Evolutionary conservation across 2,113 vertebrate species (phyloP), one percentile per base, ranked within the genome.

Genomic region (Junco hyemalis): DNA sequence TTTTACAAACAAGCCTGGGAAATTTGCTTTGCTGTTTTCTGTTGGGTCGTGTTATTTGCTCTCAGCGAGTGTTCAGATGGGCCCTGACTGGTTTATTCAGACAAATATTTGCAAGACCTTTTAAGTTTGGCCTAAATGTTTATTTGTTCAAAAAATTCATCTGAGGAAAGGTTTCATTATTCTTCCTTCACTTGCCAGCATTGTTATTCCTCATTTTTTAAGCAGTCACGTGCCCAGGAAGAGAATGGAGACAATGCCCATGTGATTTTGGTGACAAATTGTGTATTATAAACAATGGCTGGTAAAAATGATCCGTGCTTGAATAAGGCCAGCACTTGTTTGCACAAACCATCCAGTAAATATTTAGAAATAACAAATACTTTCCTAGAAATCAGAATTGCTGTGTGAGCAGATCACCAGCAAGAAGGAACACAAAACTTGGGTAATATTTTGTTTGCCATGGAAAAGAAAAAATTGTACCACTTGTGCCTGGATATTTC

Each of bases 31-130:
- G 74, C 85, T 84, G 47, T 90, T 96, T 86, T 92, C 79, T 88
- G 71, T 2, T 31, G 71, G 85, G 81, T 88, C 79, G 20, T 26
- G 47, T 71, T 93, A 83, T 95, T 96, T 96, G 82, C 85, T 93
- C 76, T 86, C 68, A 60, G 51, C 3, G 8, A 94, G 85, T 5
- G 64, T 8, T 95, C 78, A 94, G 79, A 88, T 90, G 82, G 89
- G 90, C 82, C 65, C 82, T 69, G 71, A 36, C 56, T 90, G 72
- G 35, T 88, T 93, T 68, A 33, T 63, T 92, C 68, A 48, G 26
- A 31, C 68, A 96, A 96, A 95, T 95, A 94, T 96, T 95, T 96
- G 79, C 64, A 59, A 93, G 79, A 95, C 92, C 81, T 91, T 96
- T 94, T 36, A 51, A 96, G 72, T 96, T 92, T 68, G 86, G 79